Base-by-base conservation (phyloP, 2,797 vertebrate genomes). In the Ctenosaura bakeri region DNA sequence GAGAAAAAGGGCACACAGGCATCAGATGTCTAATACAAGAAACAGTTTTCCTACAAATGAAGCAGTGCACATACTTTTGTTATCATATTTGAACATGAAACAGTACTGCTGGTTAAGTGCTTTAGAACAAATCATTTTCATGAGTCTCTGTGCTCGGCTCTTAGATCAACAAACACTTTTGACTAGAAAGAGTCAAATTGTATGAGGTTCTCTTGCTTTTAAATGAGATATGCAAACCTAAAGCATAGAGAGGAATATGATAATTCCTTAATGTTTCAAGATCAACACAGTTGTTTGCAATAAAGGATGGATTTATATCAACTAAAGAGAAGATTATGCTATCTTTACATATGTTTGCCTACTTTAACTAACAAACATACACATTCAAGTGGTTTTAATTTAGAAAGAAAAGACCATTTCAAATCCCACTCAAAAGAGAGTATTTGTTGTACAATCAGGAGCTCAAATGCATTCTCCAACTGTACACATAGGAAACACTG, bases 21-120 rank as follows among this genome's bases (percentile, higher is more conserved):
- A 89, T 64, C 87, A 86, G 38, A 86, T 76, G 85, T 91, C 91
- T 92, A 90, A 91, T 50, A 50, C 81, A 90, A 76, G 92, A 91
- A 81, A 83, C n/a, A 79, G 79, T 85, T 95, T 84, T 91, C 93
- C 88, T 87, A 94, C 85, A 91, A 93, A 94, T 35, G 91, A 94
- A 91, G 86, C 86, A 92, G 74, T 42, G 5, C 50, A 89, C 20
- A 80, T 91, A 87, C 78, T 88, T 93, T 86, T 86, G 52, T 66
- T 94, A 91, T 95, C 83, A 89, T 85, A 54, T 54, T 90, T 66
- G 86, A 89, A 89, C 88, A 91, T 81, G 88, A 90, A 94, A 85
- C 1, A 92, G 42, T 66, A 94, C 62, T 90, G 91, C 73, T 93
- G 90, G 56, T 92, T 90, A 91, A 91, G 71, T 89, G 87, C 93